A percentile compares a stretch with the other conserved stretches of the same genome.
Conservation (phyloP, 92 coral and sea anemone genomes). For the Epizoanthus stellaris region DNA sequence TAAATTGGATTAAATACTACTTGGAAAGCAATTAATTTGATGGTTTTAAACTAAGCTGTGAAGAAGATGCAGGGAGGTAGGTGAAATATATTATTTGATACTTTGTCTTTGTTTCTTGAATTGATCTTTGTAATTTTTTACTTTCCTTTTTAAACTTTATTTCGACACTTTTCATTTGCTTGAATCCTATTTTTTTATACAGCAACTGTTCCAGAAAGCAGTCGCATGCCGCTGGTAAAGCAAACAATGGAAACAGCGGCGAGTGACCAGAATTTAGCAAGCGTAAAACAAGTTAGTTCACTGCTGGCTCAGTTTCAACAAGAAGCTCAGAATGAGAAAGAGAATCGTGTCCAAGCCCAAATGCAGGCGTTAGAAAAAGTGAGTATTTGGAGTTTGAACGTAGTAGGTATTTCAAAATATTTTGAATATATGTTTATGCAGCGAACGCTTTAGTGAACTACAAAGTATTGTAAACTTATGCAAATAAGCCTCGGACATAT, state of each 20-base stretch:
- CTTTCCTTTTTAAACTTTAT: no score
- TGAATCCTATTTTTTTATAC: neutral
- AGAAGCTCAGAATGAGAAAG: constrained; percentile 81
- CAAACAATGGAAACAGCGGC: neutral
- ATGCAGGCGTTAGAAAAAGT: constrained; percentile 82
- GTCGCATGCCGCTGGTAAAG: neutral
- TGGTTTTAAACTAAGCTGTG: neutral
- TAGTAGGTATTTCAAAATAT: no score
- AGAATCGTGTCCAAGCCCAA: constrained; percentile 75
- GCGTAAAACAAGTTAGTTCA: constrained; percentile 73
- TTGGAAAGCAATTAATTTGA: neutral
- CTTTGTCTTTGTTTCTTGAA: no score
- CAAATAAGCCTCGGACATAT: no score
- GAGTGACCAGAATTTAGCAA: constrained; percentile 5
- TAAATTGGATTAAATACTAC: no score
- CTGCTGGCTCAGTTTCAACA: constrained; percentile 82
- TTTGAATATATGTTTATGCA: no score
- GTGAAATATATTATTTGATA: neutral
- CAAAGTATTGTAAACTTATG: no score
- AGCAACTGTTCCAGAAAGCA: neutral
- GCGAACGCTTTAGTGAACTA: no score
- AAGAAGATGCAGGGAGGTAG: neutral
- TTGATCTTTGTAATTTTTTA: no score
- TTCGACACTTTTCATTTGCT: neutral
- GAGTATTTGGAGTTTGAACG: neutral